Conservation (phyloP, 2,113 vertebrate genomes). For the Ammodytes dubius region DNA sequence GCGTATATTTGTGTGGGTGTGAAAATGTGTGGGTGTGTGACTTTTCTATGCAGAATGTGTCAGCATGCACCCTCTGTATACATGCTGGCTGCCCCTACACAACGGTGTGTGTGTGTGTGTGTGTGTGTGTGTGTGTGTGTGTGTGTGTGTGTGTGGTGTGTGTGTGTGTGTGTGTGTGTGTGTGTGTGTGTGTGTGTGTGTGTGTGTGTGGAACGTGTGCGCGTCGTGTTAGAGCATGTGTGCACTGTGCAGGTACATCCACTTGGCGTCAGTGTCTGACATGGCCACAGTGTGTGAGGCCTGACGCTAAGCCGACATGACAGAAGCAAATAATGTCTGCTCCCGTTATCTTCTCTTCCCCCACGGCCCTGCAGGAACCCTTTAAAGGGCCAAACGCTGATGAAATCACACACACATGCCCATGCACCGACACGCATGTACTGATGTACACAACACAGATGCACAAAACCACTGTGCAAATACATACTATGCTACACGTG, state of each 20-base stretch:
- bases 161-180: slow-evolving; percentile 24
- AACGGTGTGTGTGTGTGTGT: slow-evolving; percentile 11
- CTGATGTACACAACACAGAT: slow-evolving; percentile 20
- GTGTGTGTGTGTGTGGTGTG: not conserved
- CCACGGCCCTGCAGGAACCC: slow-evolving; percentile 81
- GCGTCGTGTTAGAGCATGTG: slow-evolving; percentile 43
- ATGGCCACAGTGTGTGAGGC: slow-evolving; percentile 77
- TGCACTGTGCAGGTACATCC: slow-evolving; percentile 82
- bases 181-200: slow-evolving; percentile 11
- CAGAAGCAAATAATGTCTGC: slow-evolving; percentile 88
- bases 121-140: no score
- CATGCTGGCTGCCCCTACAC: slow-evolving; percentile 35
- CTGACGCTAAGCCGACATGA: slow-evolving; percentile 85
- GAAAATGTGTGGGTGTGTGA: slow-evolving; percentile 39
- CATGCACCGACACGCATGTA: slow-evolving; percentile 32
- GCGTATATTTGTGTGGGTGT: slow-evolving; percentile 43
- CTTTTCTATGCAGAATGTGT: slow-evolving; percentile 53
- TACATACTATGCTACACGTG: not conserved
- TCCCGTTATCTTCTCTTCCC: slow-evolving; percentile 82
- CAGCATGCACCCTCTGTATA: slow-evolving; percentile 34
- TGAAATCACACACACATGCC: slow-evolving; percentile 53
- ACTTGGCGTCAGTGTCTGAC: slow-evolving; percentile 72
- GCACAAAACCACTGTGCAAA: slow-evolving; percentile 8
- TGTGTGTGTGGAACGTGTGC: slow-evolving; percentile 18
- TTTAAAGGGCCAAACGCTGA: slow-evolving; percentile 84